phyloP scores from a whole-genome alignment of 2,113 vertebrate genomes.

The Grammomys dolichurus region DNA sequence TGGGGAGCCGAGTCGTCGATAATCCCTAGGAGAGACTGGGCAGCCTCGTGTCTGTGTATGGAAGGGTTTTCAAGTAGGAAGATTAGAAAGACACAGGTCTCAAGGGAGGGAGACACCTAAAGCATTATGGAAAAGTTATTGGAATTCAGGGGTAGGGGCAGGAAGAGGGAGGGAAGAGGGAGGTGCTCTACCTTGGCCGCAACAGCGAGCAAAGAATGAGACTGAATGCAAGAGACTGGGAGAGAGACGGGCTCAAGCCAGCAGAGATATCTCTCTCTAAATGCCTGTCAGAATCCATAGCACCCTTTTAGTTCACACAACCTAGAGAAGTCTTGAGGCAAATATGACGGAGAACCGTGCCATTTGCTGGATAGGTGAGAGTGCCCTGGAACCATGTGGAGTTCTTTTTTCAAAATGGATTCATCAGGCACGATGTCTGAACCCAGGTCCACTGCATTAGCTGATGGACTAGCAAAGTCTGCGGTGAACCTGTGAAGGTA shows the following conservation, averaged over 20 bases:
- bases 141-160: not conserved
- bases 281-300: not conserved
- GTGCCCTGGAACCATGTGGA: not conserved
- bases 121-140: not conserved
- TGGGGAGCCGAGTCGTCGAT: not conserved
- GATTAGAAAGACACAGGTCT: conserved; percentile 20
- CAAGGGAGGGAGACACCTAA: not conserved
- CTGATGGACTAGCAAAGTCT: conserved; percentile 29
- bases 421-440: not conserved
- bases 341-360: not conserved
- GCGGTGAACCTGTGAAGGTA: conserved; percentile 32
- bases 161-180: not conserved
- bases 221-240: not conserved
- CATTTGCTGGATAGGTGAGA: not conserved
- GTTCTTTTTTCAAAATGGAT: not conserved
- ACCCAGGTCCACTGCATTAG: conserved; percentile 25
- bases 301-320: not conserved
- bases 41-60: not conserved
- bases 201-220: not conserved
- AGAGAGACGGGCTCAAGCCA: not conserved
- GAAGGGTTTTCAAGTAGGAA: not conserved
- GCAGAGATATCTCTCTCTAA: not conserved
- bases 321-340: conserved; percentile 1
- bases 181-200: not conserved
- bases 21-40: not conserved